phyloP scores from a whole-genome alignment of 1,140 invertebrate genomes.

The Panonychus citri region DNA sequence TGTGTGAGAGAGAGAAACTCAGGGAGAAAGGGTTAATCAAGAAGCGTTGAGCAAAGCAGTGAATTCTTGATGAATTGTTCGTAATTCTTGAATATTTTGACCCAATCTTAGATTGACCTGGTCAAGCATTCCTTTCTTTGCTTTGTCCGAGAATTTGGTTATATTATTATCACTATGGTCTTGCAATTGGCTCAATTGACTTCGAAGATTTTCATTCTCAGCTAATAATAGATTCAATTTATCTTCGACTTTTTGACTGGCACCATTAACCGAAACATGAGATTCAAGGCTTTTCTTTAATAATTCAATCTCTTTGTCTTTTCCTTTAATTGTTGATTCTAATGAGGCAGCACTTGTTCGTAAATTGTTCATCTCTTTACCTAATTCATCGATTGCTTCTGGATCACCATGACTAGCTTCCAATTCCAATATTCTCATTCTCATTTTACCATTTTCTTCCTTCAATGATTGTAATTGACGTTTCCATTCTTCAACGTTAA shows the following conservation, averaged over 20 bases:
- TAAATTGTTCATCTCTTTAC: constrained; percentile 36
- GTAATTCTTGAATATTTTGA: constrained; percentile 57
- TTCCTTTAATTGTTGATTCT: constrained; percentile 41
- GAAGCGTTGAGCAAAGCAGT: constrained; percentile 31
- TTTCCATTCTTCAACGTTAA: constrained; percentile 97
- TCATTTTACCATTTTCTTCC: constrained; percentile 75
- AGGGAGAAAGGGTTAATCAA: constrained; percentile 1
- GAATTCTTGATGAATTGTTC: constrained; percentile 57
- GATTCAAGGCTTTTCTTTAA: constrained; percentile 13
- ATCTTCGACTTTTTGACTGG: constrained; percentile 15
- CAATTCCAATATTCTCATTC: constrained; percentile 32
- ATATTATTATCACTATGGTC: constrained; percentile 48
- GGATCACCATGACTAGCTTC: constrained; percentile 28
- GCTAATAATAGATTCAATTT: constrained; percentile 27
- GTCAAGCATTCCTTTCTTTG: constrained; percentile 55
- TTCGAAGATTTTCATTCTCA: constrained; percentile 44
- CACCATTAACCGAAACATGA: constrained; percentile 10
- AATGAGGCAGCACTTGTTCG: constrained; percentile 46
- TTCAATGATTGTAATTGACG: constrained; percentile 81
- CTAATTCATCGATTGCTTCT: constrained; percentile 27
- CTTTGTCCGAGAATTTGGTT: constrained; percentile 44
- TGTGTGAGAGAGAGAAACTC: too few relatives aligned
- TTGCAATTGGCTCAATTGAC: constrained; percentile 46
- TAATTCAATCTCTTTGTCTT: constrained; percentile 33
- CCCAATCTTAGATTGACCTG: constrained; percentile 59